Conservation (phyloP, 2,888 invertebrate genomes). For the Apamea anceps region DNA sequence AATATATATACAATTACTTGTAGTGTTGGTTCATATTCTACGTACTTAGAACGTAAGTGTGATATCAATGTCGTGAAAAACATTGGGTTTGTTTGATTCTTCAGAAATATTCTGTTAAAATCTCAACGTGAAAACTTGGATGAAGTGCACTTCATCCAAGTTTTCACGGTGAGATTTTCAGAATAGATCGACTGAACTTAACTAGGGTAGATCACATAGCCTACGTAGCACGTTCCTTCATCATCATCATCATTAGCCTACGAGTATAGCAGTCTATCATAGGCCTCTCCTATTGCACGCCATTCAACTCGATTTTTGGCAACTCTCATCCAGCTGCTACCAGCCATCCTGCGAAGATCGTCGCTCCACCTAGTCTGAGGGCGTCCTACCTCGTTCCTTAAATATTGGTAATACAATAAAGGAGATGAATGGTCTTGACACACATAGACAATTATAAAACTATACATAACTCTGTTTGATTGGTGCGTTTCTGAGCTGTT, state of each 20-base stretch:
- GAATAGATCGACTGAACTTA: not conserved
- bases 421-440: constrained; percentile 5
- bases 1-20: not conserved
- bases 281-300: too few species aligned
- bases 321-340: too few species aligned
- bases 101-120: not conserved
- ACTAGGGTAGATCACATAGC: too few species aligned
- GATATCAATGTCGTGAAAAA: not conserved
- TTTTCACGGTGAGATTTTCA: not conserved
- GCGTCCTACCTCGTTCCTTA: too few species aligned
- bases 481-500: not conserved
- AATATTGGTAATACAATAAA: not conserved
- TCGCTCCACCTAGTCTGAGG: too few species aligned
- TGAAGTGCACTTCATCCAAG: not conserved
- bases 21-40: not conserved
- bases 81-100: not conserved
- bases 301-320: too few species aligned
- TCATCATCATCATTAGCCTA: too few species aligned
- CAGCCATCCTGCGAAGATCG: too few species aligned
- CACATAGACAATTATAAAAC: constrained; percentile 7
- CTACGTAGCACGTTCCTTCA: not conserved
- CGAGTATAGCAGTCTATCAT: too few species aligned
- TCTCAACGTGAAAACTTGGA: not conserved
- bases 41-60: not conserved
- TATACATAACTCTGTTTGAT: constrained; percentile 2